Percentiles rank a stretch among this genome's conserved stretches.
Evolutionary conservation across 2,113 vertebrate genomes (phyloP).

Genomic region (Mustela nigripes): DNA sequence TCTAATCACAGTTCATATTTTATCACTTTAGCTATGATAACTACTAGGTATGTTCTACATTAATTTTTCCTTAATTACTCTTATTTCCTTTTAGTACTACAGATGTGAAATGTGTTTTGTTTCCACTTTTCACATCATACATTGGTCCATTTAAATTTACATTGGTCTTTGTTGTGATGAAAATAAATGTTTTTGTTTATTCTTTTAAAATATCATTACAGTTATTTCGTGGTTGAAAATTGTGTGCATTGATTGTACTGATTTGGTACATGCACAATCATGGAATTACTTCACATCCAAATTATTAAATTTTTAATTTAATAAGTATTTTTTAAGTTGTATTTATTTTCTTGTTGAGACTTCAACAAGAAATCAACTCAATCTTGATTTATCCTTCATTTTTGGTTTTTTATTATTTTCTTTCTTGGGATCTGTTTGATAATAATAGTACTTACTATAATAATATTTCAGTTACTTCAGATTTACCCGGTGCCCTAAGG

Average conservation of each 20-base stretch:
- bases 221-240: not conserved
- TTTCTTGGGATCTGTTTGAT: conserved; percentile 3
- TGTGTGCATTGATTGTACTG: not conserved
- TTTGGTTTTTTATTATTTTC: conserved; percentile 28
- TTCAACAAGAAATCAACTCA: not conserved
- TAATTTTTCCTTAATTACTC: conserved; percentile 73
- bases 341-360: not conserved
- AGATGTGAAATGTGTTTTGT: conserved; percentile 73
- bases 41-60: conserved; percentile 46
- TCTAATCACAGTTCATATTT: conserved; percentile 70
- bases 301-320: conserved; percentile 29
- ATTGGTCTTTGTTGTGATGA: conserved; percentile 15
- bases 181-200: not conserved
- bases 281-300: conserved; percentile 13
- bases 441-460: not conserved
- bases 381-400: not conserved
- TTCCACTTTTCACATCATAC: conserved; percentile 70
- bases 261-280: not conserved
- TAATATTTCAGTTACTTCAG: not conserved
- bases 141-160: conserved; percentile 50
- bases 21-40: conserved; percentile 76
- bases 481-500: not conserved
- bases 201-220: not conserved
- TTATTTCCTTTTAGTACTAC: conserved; percentile 75
- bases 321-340: conserved; percentile 17